Evolutionary conservation across 2,888 invertebrate genomes (phyloP).

Genomic region (Drosophila longiperda): DNA sequence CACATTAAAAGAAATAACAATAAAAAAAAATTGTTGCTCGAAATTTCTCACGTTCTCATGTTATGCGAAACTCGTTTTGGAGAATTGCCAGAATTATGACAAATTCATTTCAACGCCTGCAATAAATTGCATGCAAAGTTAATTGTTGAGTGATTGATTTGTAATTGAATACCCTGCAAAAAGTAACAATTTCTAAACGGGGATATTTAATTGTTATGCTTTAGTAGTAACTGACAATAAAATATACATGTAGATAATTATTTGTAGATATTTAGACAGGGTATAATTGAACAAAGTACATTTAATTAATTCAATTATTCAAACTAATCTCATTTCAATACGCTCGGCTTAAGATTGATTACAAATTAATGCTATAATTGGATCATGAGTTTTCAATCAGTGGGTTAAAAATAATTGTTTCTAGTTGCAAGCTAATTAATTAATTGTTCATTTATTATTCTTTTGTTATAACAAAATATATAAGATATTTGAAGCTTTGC

Average conservation of each 20-base stretch:
- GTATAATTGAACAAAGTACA: background rate
- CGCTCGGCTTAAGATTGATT: background rate
- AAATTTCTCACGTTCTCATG: constrained; percentile 57
- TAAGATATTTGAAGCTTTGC: background rate
- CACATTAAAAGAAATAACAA: constrained; percentile 44
- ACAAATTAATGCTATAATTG: background rate
- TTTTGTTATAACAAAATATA: background rate
- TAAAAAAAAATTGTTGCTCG: constrained; percentile 27
- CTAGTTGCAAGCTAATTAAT: background rate
- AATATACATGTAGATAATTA: background rate
- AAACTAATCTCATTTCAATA: background rate
- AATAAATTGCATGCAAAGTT: constrained; percentile 28
- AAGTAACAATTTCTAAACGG: background rate
- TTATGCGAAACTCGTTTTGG: constrained; percentile 50
- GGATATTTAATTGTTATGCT: too few relatives aligned
- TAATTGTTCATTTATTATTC: background rate
- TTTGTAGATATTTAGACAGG: background rate
- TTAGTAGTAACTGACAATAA: background rate
- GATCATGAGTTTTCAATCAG: background rate
- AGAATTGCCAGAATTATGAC: constrained; percentile 43
- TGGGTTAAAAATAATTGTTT: background rate
- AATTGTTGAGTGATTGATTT: constrained; percentile 36
- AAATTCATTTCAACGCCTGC: constrained; percentile 47
- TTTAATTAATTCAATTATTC: background rate
- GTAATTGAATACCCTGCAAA: constrained; percentile 2